Evolutionary conservation across 2,113 vertebrate genomes (phyloP).

Genomic region (Gadus chalcogrammus): DNA sequence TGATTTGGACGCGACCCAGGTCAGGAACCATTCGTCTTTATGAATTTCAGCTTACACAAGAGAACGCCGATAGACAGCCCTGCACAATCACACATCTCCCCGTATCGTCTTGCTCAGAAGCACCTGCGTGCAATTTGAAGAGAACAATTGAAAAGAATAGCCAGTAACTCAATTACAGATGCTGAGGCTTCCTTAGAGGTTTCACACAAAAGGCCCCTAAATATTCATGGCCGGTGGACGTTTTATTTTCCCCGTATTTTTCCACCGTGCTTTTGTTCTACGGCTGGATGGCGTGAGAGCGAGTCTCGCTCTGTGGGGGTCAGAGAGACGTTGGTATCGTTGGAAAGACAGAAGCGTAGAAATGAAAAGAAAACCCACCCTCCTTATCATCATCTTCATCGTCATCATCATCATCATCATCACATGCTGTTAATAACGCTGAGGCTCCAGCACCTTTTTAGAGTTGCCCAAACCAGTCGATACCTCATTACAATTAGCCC

Average conservation of each 20-base stretch:
- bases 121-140: slow-evolving; percentile 33
- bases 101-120: slow-evolving; percentile 51
- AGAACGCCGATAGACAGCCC: not conserved
- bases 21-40: slow-evolving; percentile 46
- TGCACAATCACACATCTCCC: slow-evolving; percentile 37
- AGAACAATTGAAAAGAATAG: slow-evolving; percentile 45
- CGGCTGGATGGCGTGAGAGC: slow-evolving; percentile 40
- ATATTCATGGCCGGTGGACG: slow-evolving; percentile 38
- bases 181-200: slow-evolving; percentile 24
- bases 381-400: too few relatives aligned
- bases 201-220: slow-evolving; percentile 32
- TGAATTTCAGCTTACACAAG: slow-evolving; percentile 42
- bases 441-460: slow-evolving; percentile 42
- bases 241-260: not conserved
- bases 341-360: not conserved
- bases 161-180: slow-evolving; percentile 22
- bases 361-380: not conserved
- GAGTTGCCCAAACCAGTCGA: slow-evolving; percentile 45
- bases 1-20: slow-evolving; percentile 34
- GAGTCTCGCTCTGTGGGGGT: slow-evolving; percentile 33
- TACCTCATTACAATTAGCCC: slow-evolving; percentile 8
- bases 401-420: slow-evolving; percentile 30
- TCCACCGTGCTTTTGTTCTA: slow-evolving; percentile 19
- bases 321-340: not conserved
- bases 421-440: slow-evolving; percentile 64